Base-by-base conservation (phyloP, 2,797 vertebrate species). In the Nyctibius grandis region DNA sequence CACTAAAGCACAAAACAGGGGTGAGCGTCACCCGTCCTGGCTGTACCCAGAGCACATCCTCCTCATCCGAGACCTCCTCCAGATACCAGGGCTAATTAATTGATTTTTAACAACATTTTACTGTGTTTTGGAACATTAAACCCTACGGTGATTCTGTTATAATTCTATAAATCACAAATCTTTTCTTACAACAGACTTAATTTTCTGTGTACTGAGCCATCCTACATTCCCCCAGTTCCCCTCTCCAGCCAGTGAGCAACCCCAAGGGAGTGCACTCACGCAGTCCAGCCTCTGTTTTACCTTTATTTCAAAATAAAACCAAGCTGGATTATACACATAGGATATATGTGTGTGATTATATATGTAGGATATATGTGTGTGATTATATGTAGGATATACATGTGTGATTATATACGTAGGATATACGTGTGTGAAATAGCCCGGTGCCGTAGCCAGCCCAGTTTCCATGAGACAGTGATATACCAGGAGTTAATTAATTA, bases 391-490 rank as follows among this genome's bases (percentile, higher is more conserved):
- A n/a, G n/a, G n/a, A n/a, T n/a, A n/a, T n/a, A n/a, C n/a, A n/a
- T n/a, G n/a, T n/a, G n/a, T n/a, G n/a, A n/a, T n/a, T n/a, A n/a
- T n/a, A n/a, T n/a, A n/a, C n/a, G n/a, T n/a, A n/a, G n/a, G n/a
- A n/a, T n/a, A n/a, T n/a, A n/a, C n/a, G n/a, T n/a, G n/a, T 73
- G 82, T 34, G 83, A 53, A 72, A 56, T 56, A 93, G 89, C 79
- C 53, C 50, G 3, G 64, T 57, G 88, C 75, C 36, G 36, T 10
- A 89, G 42, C 44, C 85, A 91, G 36, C 83, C 80, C 78, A 40
- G 77, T 88, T 94, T 89, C 88, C 79, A 86, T 36, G 40, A 95
- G 89, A 93, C 36, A 69, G 60, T 91, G 89, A 93, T 96, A 94
- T 91, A 40, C 65, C 75, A 33, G 51, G 91, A 75, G 40, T 48